Evolutionary conservation across 2,888 invertebrate genomes (phyloP).

Genomic region (Chouioia cunea): DNA sequence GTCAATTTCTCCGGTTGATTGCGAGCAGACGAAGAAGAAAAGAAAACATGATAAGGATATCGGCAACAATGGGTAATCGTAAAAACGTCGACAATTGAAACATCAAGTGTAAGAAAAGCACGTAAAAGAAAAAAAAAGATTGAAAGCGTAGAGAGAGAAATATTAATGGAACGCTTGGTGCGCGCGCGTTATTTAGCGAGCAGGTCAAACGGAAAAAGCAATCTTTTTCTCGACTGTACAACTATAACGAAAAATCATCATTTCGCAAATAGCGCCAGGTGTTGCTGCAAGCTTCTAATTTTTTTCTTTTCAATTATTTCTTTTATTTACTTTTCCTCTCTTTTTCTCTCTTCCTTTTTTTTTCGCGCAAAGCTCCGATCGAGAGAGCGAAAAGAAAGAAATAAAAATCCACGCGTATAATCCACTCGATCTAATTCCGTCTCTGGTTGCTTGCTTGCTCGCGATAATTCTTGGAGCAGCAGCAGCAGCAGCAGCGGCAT

Average conservation of each 20-base stretch:
- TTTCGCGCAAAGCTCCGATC: background rate
- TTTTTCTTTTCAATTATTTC: background rate
- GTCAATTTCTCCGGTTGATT: too few relatives aligned
- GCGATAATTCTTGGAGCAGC: background rate
- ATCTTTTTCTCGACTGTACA: constrained; percentile 18
- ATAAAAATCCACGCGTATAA: background rate
- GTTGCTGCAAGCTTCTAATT: background rate
- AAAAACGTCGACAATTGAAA: constrained; percentile 22
- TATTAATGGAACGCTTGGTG: constrained; percentile 23
- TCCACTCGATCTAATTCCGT: background rate
- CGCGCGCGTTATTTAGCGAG: constrained; percentile 32
- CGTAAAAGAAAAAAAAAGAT: too few relatives aligned
- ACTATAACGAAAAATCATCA: constrained; percentile 24
- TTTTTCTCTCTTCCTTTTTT: background rate
- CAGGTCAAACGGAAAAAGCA: constrained; percentile 42
- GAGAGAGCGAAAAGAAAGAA: too few relatives aligned
- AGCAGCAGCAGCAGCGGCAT: background rate
- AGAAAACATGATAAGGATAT: too few relatives aligned
- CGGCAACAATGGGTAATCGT: too few relatives aligned
- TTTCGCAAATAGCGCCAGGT: constrained; percentile 12
- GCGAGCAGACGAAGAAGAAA: too few relatives aligned
- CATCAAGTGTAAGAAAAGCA: constrained; percentile 8
- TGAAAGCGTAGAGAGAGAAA: constrained; percentile 15
- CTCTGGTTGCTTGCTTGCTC: background rate
- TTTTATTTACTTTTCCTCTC: constrained; percentile 1